Conservation (phyloP, 2,888 invertebrate species). For the Dascillus cervinus region DNA sequence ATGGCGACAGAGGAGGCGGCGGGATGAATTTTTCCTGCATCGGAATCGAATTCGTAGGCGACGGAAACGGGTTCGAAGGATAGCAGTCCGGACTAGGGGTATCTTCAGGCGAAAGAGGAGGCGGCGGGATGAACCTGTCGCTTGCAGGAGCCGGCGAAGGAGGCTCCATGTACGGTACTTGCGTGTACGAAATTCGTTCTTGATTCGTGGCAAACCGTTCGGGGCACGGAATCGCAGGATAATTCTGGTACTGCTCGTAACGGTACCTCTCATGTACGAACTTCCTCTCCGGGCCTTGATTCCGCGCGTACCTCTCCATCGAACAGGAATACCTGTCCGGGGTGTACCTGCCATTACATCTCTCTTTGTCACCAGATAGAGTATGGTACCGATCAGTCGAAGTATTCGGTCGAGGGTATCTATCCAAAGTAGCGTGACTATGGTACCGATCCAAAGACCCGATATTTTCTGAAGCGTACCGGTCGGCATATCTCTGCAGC, state of each 20-base stretch:
- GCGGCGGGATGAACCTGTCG: slow-evolving; percentile 52
- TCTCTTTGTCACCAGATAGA: slow-evolving; percentile 26
- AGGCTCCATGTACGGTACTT: slow-evolving; percentile 46
- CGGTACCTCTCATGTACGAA: slow-evolving; percentile 12
- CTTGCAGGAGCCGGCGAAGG: slow-evolving; percentile 51
- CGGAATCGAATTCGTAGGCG: slow-evolving; percentile 44
- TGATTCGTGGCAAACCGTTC: slow-evolving; percentile 36
- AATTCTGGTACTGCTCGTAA: slow-evolving; percentile 26
- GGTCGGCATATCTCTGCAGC: slow-evolving; percentile 26
- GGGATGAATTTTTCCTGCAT: slow-evolving; percentile 50
- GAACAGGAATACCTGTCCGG: slow-evolving; percentile 11
- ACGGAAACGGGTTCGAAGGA: slow-evolving; percentile 45
- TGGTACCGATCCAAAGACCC: slow-evolving; percentile 36
- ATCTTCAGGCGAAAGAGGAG: slow-evolving; percentile 55
- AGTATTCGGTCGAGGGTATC: slow-evolving; percentile 35
- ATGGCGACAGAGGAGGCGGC: slow-evolving; percentile 39
- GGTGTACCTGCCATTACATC: slow-evolving; percentile 33
- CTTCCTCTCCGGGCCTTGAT: slow-evolving; percentile 35
- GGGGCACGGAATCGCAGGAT: slow-evolving; percentile 39
- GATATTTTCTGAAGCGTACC: slow-evolving; percentile 22
- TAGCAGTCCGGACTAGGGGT: slow-evolving; percentile 51
- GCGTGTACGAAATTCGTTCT: slow-evolving; percentile 28
- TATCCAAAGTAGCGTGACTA: slow-evolving; percentile 23
- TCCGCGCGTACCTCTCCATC: slow-evolving; percentile 14
- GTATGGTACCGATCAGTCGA: slow-evolving; percentile 31